phyloP scores from a whole-genome alignment of 2,113 vertebrate species.

The Scophthalmus maximus region DNA sequence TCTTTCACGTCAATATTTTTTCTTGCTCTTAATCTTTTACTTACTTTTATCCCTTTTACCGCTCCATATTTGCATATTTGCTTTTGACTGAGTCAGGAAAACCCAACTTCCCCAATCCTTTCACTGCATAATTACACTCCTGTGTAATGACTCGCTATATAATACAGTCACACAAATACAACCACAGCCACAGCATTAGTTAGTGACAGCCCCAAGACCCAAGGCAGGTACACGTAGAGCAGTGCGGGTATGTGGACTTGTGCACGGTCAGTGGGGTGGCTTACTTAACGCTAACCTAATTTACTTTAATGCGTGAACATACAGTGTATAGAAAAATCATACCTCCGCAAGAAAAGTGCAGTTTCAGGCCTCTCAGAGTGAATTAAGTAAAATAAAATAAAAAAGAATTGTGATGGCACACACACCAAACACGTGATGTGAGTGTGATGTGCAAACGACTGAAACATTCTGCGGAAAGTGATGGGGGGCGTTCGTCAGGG shows the following conservation, averaged over 20 bases:
- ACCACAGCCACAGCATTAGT: constrained; percentile 45
- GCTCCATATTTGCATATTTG: too few relatives aligned
- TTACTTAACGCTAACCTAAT: constrained; percentile 15
- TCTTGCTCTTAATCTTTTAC: too few relatives aligned
- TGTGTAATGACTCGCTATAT: constrained; percentile 30
- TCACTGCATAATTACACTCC: background rate
- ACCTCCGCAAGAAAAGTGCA: constrained; percentile 57
- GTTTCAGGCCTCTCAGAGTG: constrained; percentile 57
- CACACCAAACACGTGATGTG: constrained; percentile 76
- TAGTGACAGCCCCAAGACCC: constrained; percentile 45
- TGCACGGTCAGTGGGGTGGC: constrained; percentile 32
- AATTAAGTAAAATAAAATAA: constrained; percentile 41
- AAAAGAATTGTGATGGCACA: constrained; percentile 59
- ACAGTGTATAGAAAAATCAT: constrained; percentile 30
- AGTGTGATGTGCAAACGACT: constrained; percentile 62
- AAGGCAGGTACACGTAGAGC: constrained; percentile 34
- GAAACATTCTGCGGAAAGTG: constrained; percentile 43
- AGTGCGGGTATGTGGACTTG: constrained; percentile 24
- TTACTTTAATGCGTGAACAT: constrained; percentile 24
- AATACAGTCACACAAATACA: constrained; percentile 38
- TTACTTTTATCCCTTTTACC: too few relatives aligned
- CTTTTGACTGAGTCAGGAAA: constrained; percentile 36
- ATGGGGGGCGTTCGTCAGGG: constrained; percentile 19
- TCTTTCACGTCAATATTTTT: too few relatives aligned
- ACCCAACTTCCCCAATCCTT: constrained; percentile 49